Base-by-base conservation (phyloP, 2,797 vertebrate species). In the Anguilla anguilla region DNA sequence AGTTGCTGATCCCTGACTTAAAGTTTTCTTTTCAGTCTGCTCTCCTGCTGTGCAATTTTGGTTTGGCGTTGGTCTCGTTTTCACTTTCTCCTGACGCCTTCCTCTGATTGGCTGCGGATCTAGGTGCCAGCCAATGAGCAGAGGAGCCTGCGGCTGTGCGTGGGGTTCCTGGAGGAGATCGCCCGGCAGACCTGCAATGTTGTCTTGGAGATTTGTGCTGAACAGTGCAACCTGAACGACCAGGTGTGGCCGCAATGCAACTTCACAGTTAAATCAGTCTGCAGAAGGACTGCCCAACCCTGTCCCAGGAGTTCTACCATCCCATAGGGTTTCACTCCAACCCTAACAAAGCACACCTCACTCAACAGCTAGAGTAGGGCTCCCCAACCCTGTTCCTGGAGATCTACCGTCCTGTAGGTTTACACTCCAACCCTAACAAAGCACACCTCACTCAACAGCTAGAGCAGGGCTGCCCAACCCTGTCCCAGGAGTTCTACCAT, bases 131-230 rank as follows among this genome's bases (percentile, higher is more conserved):
- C 92, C 17, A 91, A 98, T 91, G 95, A 97, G 94, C 97, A 95
- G 83, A 94, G 88, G 0, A 95, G 95, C 51, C 92, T 99, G 83
- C 95, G 92, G 4, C 89, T 98, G 46, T 98, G 97, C 89, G 96
- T 96, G 91, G 94, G 87, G 83, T 98, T 98, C 94, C 94, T 99
- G 94, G 97, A 98, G 93, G 97, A 98, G 91, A 93, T 98, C 51
- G 96, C 97, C 85, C 96, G 94, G 86, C 96, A 96, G 92, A 96
- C 97, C 86, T 95, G 96, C 79, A 79, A 39, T 86, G 96, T 96
- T 1, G 87, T 98, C 86, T 91, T 99, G 91, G 98, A 98, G 0
- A 95, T 97, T 88, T 98, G 97, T 86, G 97, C 97, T 0, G 98
- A 99, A 91, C 98, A 99, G 92, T 92, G 96, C 89, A 98, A 97